Conservation (phyloP, 2,888 invertebrate genomes). For the Petrolisthes manimaculis region DNA sequence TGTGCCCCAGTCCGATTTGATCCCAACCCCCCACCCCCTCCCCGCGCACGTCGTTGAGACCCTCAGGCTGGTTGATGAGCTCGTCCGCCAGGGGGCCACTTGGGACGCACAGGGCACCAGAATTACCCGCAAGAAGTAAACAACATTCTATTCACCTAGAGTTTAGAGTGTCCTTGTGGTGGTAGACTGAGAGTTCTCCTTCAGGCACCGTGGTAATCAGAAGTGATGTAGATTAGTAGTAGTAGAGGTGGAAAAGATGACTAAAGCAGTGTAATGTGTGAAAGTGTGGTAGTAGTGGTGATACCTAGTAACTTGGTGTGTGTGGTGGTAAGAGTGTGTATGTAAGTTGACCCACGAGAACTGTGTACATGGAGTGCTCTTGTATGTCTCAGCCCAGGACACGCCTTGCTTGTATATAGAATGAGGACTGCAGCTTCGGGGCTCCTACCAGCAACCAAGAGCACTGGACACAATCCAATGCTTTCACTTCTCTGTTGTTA, state of each 20-base stretch:
- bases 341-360: too few species aligned
- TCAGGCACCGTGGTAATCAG: background rate
- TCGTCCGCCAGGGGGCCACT: conserved; percentile 28
- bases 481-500: conserved; percentile 12
- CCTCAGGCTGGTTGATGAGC: conserved; percentile 34
- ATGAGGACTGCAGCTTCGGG: conserved; percentile 35
- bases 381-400: background rate
- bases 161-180: background rate
- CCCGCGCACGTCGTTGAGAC: conserved; percentile 47
- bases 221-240: background rate
- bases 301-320: background rate
- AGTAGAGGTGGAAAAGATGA: too few species aligned
- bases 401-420: conserved; percentile 37
- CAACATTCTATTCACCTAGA: background rate
- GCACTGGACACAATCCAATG: conserved; percentile 44
- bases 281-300: background rate
- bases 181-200: conserved; percentile 11
- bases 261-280: background rate
- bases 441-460: conserved; percentile 38
- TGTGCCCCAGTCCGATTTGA: conserved; percentile 34
- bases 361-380: too few species aligned
- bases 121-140: conserved; percentile 29
- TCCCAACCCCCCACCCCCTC: conserved; percentile 39
- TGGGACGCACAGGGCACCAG: conserved; percentile 30
- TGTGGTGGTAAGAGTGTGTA: conserved; percentile 20